Evolutionary conservation across 2,113 vertebrate genomes (phyloP), one percentile per base, ranked within the genome.

Genomic region (Heterocephalus glaber): DNA sequence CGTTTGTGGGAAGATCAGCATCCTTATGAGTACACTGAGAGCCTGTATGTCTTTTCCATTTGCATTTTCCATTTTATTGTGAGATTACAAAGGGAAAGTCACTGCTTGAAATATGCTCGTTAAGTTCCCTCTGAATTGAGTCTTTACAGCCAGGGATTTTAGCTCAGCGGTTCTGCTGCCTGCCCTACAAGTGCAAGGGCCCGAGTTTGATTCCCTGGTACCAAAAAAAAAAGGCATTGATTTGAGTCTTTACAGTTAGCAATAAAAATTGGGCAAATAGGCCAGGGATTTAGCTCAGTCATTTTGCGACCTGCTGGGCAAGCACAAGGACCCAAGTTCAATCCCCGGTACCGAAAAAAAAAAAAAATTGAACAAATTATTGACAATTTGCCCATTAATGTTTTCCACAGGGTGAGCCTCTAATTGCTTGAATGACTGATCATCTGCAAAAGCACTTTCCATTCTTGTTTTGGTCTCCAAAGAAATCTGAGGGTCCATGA

Each of bases 351-450:
- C n/a, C n/a, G n/a, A n/a, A n/a, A n/a, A n/a, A n/a, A n/a, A n/a
- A n/a, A 49, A 80, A 93, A 96, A 80, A 80, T 72, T 65, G 77
- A 54, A 84, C 61, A 92, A 92, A 85, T 81, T 72, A 61, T 90
- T 90, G 89, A 80, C 88, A 70, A 84, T 47, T 92, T 76, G 72
- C n/a, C 76, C 83, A 44, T 44, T 49, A 65, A 81, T 30, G 76
- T 35, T 65, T 65, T 90, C 54, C 83, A 14, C 86, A 61, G 30
- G 82, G 72, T 60, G 65, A 66, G 11, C 28, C 3, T 49, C 30
- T 89, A 65, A 95, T 68, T 72, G 86, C 82, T 70, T 49, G 10
- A 76, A 38, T 8, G 47, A 68, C 38, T 66, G 26, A 22, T 85
- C 30, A 30, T 60, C 60, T 77, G 1, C 81, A 83, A 70, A 70